A percentile compares a stretch with the other conserved stretches of the same genome.
These are phyloP conservation scores for Diorhabda sublineata DNA, from an alignment of 1,140 invertebrate species.

Conservation along the genomic window DNA sequence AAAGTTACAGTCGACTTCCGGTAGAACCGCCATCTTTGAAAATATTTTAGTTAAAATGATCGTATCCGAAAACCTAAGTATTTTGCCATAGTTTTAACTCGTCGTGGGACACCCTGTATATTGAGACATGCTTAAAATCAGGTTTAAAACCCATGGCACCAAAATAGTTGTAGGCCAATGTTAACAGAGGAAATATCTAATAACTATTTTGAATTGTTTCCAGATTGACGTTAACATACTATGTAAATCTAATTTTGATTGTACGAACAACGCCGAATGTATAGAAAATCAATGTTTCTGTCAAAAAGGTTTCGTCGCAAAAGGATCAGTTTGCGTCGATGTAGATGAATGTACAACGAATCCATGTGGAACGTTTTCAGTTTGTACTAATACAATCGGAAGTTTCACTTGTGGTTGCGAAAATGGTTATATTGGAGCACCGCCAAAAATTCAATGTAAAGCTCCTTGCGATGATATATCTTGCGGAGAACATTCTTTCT, in stretches of 20 bases:
- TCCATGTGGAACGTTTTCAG: conserved; percentile 72
- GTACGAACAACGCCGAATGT: conserved; percentile 88
- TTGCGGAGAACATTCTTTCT: conserved; percentile 83
- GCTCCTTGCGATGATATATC: conserved; percentile 88
- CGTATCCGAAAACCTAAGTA: no score
- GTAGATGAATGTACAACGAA: conserved; percentile 78
- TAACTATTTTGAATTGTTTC: conserved; percentile 29
- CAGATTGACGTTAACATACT: conserved; percentile 78
- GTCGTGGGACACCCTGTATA: no score
- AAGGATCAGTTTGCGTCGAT: conserved; percentile 73
- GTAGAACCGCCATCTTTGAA: no score
- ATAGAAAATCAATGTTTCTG: conserved; percentile 87
- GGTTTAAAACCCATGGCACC: no score
- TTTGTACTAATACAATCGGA: conserved; percentile 80
- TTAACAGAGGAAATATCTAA: no score
- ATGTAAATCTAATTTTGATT: conserved; percentile 87
- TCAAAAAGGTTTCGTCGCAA: conserved; percentile 78
- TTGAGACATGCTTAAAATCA: no score
- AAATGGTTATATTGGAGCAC: conserved; percentile 76
- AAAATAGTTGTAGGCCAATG: no score
- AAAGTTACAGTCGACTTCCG: no score
- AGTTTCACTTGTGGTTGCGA: conserved; percentile 85
- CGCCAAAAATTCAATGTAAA: conserved; percentile 75
- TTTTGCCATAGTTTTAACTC: no score
- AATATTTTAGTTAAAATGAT: no score